Evolutionary conservation across 2,113 vertebrate genomes (phyloP).

Genomic region (Mus spicilegus): DNA sequence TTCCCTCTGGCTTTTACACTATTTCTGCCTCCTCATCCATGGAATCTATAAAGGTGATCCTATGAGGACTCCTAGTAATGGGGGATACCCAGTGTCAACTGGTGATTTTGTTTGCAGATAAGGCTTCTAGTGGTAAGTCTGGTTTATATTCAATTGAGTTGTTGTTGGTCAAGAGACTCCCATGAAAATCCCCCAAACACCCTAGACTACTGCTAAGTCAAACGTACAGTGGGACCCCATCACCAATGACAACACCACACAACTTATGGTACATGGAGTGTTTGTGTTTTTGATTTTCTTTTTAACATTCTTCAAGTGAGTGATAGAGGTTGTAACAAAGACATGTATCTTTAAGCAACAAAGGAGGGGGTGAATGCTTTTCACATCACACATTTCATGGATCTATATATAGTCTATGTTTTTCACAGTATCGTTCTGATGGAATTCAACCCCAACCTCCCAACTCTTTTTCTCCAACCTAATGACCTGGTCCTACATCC

Average conservation of each 20-base stretch:
- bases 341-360: neutral
- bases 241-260: rapidly evolving
- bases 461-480: neutral
- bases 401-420: neutral
- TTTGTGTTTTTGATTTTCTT: too few species aligned
- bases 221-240: neutral
- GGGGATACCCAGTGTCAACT: neutral
- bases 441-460: neutral
- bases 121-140: neutral
- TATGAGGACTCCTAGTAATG: neutral
- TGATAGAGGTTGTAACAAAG: neutral
- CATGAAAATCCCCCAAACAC: neutral
- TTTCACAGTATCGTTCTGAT: neutral
- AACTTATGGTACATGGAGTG: neutral
- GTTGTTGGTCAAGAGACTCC: neutral
- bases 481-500: neutral
- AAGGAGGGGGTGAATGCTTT: neutral
- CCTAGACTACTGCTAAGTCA: neutral
- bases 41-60: neutral
- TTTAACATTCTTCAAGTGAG: neutral
- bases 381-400: neutral
- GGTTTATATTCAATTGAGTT: neutral
- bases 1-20: neutral
- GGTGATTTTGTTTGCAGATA: neutral
- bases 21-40: neutral